Base-by-base conservation (phyloP, 2,113 vertebrate species). In the Corvus cornix region DNA sequence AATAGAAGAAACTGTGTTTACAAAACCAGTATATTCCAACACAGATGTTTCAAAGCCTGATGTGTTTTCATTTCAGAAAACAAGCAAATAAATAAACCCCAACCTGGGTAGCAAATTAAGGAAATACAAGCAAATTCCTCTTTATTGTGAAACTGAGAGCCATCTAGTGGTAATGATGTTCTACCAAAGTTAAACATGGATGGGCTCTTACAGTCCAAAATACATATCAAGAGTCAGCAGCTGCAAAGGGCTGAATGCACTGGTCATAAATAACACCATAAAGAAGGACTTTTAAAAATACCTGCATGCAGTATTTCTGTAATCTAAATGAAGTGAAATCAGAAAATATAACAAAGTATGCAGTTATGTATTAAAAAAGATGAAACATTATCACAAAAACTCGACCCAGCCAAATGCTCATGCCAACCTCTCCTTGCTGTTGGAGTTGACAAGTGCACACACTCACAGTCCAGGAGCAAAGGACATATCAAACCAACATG, bases 101-200 rank as follows among this genome's bases (percentile, higher is more conserved):
- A 79, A 35, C 1, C 14, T 41, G 16, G 17, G 66, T 5, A 46
- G 31, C n/a, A 74, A 74, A 86, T 60, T 52, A 52, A 62, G 13
- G 15, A 16, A 58, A 68, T 31, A 30, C 3, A 53, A 82, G 11
- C 17, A 58, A 91, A 87, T 31, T 49, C 41, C 16, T 35, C 44
- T 33, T 78, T 79, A 37, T 23, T 60, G 68, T 90, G 95, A 96
- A 83, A n/a, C 49, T 55, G 92, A 60, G 95, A 96, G 96, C 96
- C 97, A 98, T 81, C 98, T 97, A 97, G 97, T 66, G 97, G 69
- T 27, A 69, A 35, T 6, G 52, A 28, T 7, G 6, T 28, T 60
- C 22, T 11, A 26, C 11, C 39, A 39, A 37, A 63, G 2, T 6
- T 20, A 84, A 88, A 78, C 14, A 5, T n/a, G 22, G 46, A 18